These are phyloP conservation scores for Chloropsis cyanopogon DNA, from an alignment of 2,113 vertebrate species.

Conservation along the genomic window DNA sequence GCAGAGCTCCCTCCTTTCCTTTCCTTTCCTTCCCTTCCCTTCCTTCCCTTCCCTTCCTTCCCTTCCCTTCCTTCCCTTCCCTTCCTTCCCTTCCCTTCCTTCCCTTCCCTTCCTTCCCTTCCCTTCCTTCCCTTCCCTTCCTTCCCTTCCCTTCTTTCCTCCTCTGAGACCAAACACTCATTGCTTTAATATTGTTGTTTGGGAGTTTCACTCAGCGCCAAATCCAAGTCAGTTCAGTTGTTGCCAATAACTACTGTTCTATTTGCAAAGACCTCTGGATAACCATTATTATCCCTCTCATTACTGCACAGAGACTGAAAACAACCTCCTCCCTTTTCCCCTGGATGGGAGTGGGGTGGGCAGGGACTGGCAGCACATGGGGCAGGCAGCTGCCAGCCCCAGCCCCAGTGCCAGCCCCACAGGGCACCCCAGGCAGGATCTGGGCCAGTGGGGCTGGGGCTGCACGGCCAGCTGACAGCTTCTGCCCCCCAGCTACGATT, in stretches of 20 bases:
- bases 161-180: rapidly evolving
- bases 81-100: not conserved
- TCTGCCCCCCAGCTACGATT: slow-evolving; percentile 67
- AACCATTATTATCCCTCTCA: not conserved
- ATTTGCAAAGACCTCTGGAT: not conserved
- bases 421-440: too few relatives aligned
- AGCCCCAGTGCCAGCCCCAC: rapidly evolving
- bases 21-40: too few relatives aligned
- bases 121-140: rapidly evolving
- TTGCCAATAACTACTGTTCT: not conserved
- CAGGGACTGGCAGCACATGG: not conserved
- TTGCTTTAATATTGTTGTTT: not conserved
- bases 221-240: not conserved
- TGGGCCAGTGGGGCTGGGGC: not conserved
- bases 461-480: not conserved
- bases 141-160: too few relatives aligned
- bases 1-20: not conserved
- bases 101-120: too few relatives aligned
- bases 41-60: too few relatives aligned
- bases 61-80: too few relatives aligned
- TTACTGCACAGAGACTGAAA: not conserved
- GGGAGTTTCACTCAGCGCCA: not conserved
- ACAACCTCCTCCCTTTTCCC: not conserved
- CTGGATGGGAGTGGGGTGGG: slow-evolving; percentile 18
- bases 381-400: too few relatives aligned